Conservation (phyloP, 2,113 vertebrate species). For the Castor canadensis region DNA sequence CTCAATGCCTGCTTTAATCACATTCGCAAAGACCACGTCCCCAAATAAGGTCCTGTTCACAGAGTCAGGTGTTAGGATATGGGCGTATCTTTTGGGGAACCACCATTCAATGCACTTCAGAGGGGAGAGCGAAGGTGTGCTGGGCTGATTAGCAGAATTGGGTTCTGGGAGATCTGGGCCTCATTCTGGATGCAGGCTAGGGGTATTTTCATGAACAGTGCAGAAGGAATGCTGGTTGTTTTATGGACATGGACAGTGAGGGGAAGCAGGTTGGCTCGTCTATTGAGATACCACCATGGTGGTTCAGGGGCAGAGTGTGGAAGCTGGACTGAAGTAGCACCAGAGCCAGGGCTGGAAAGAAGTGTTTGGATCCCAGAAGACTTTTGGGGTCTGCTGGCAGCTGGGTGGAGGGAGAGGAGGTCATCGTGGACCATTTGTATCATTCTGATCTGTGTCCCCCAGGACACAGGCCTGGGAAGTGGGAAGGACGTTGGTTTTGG, state of each 20-base stretch:
- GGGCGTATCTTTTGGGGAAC: not conserved
- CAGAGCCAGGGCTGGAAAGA: not conserved
- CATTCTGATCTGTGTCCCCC: not conserved
- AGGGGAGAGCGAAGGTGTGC: not conserved
- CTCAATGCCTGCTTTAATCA: not conserved
- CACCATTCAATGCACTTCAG: too few species aligned
- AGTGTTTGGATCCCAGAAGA: not conserved
- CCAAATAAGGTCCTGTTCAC: not conserved
- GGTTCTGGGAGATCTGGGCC: not conserved
- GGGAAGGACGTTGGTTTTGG: not conserved
- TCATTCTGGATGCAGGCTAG: not conserved
- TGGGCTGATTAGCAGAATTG: not conserved
- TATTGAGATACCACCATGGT: too few species aligned
- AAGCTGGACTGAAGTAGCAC: too few species aligned
- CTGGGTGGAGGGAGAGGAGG: not conserved
- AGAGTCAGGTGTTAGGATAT: not conserved
- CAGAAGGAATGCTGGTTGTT: not conserved
- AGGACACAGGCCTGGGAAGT: not conserved
- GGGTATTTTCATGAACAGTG: not conserved
- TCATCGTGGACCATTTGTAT: fast-evolving
- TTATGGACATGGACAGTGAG: not conserved
- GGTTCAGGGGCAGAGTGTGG: not conserved
- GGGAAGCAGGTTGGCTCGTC: not conserved
- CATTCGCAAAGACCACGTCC: not conserved
- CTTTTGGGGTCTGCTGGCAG: not conserved